These are phyloP conservation scores for Odontamblyopus rebecca DNA, from an alignment of 2,797 vertebrate species.

Conservation along the genomic window DNA sequence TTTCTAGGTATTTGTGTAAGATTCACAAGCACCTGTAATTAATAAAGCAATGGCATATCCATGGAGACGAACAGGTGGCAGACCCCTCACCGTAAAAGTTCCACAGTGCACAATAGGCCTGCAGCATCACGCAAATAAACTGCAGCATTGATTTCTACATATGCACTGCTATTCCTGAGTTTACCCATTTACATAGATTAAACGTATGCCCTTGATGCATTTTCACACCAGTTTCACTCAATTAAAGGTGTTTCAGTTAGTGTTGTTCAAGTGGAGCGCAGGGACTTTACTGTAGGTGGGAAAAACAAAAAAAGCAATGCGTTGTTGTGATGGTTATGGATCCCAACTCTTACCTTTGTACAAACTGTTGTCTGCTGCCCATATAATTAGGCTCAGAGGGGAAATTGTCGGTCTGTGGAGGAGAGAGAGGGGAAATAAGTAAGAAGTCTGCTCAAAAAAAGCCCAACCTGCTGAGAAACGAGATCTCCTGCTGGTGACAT, in stretches of 20 bases:
- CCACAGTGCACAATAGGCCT: not conserved
- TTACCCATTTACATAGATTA: constrained; percentile 33
- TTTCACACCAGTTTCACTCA: constrained; percentile 14
- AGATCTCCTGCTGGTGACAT: constrained; percentile 86
- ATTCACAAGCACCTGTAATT: not conserved
- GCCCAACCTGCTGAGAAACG: constrained; percentile 87
- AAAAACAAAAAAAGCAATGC: constrained; percentile 56
- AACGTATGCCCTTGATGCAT: constrained; percentile 11
- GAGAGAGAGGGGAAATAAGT: constrained; percentile 65
- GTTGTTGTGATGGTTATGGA: constrained; percentile 79
- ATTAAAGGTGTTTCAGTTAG: constrained; percentile 31
- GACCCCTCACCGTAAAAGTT: not conserved
- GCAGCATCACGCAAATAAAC: not conserved
- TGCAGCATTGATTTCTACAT: not conserved
- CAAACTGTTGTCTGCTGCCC: constrained; percentile 99
- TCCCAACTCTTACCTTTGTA: constrained; percentile 98
- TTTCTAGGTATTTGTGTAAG: not conserved
- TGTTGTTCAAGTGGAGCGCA: constrained; percentile 12
- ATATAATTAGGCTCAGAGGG: constrained; percentile 99
- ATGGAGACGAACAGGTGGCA: too few relatives aligned
- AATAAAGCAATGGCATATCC: not conserved
- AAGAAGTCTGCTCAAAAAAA: constrained; percentile 75
- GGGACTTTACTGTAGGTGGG: constrained; percentile 18
- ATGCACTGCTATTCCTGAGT: not conserved
- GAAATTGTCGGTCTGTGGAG: constrained; percentile 99